These are phyloP conservation scores for Sebastes baramenuke DNA, from an alignment of 2,797 vertebrate species.

Conservation along the genomic window DNA sequence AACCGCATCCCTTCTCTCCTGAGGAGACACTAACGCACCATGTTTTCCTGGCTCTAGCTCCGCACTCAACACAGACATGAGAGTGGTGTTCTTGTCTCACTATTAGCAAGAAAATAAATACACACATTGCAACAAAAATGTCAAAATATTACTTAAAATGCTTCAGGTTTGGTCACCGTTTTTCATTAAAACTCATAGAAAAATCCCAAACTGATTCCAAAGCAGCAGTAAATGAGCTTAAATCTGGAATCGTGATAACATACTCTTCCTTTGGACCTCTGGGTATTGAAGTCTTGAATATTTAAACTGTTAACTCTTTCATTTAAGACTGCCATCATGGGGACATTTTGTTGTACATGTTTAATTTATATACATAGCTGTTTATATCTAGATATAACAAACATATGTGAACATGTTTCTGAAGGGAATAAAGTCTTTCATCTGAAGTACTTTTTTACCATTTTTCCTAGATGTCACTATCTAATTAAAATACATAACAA, in stretches of 20 bases:
- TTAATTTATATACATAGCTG: constrained; percentile 15
- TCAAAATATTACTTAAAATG: neutral
- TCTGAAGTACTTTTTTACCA: neutral
- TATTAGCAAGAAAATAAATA: neutral
- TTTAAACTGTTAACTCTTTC: constrained; percentile 29
- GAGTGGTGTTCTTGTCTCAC: neutral
- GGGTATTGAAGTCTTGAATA: constrained; percentile 24
- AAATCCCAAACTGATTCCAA: neutral
- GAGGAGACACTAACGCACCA: neutral
- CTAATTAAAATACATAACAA: constrained; percentile 27
- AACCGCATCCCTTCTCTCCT: neutral
- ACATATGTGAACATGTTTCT: neutral
- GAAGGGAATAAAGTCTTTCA: neutral
- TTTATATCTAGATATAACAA: neutral
- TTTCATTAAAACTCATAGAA: neutral
- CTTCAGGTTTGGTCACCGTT: neutral
- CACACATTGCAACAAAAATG: neutral
- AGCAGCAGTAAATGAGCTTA: neutral
- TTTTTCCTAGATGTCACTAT: neutral
- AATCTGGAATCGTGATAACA: constrained; percentile 2
- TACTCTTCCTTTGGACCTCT: constrained; percentile 3
- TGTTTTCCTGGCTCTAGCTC: neutral
- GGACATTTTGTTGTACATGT: constrained; percentile 12
- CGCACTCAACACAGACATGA: neutral
- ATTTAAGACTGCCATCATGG: neutral